A percentile compares a stretch with the other conserved stretches of the same genome.
Evolutionary conservation across 2,797 vertebrate species (phyloP).

Genomic region (Scyliorhinus canicula): DNA sequence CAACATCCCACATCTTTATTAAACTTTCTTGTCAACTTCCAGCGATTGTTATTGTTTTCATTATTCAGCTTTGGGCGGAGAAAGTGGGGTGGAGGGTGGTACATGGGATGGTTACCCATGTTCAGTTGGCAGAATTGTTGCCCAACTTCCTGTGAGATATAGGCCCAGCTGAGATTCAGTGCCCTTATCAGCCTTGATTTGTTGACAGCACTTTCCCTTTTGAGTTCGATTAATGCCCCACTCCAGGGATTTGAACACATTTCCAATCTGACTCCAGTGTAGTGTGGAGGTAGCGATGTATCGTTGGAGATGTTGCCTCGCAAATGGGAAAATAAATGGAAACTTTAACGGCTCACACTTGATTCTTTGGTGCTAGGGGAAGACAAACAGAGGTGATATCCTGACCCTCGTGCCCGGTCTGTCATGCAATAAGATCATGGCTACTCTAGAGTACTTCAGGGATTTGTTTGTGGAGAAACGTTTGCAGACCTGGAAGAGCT

Average conservation of each 20-base stretch:
- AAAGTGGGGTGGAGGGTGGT: background rate
- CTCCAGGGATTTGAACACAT: background rate
- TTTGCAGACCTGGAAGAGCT: too few relatives aligned
- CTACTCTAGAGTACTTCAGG: too few relatives aligned
- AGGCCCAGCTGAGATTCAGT: background rate
- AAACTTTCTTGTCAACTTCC: background rate
- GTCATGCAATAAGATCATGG: too few relatives aligned
- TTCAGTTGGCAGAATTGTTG: background rate
- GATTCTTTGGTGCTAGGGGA: background rate
- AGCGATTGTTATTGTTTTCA: background rate
- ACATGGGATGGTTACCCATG: too few relatives aligned
- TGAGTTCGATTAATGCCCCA: background rate
- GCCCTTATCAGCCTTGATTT: background rate
- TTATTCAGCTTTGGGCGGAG: background rate
- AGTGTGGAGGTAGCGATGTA: background rate
- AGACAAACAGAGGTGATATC: background rate
- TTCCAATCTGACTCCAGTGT: background rate
- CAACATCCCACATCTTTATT: background rate
- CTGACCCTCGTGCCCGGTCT: background rate
- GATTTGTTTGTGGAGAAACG: too few relatives aligned
- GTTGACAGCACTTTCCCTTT: too few relatives aligned
- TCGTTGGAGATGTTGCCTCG: too few relatives aligned
- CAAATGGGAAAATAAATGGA: background rate
- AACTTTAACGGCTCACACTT: background rate
- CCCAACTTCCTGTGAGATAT: background rate